Conservation (phyloP, 2,113 vertebrate species). For the Geothlypis trichas region DNA sequence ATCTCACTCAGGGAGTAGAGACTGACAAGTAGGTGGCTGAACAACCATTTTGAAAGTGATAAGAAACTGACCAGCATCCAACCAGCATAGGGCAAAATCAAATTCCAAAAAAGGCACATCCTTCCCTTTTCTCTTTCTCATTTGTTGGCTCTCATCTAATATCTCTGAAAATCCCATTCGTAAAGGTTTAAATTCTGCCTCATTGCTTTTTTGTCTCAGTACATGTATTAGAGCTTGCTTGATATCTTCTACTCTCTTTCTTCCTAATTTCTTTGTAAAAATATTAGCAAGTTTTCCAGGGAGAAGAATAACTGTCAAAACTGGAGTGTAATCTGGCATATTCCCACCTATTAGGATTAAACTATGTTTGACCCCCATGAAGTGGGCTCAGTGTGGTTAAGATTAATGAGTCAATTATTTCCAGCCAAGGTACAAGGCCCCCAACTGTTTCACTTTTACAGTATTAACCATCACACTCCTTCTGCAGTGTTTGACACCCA, state of each 20-base stretch:
- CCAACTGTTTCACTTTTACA: slow-evolving; percentile 47
- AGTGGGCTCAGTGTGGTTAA: slow-evolving; percentile 50
- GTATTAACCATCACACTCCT: slow-evolving; percentile 2
- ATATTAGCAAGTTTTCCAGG: background rate
- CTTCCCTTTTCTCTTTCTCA: background rate
- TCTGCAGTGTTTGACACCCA: slow-evolving; percentile 36
- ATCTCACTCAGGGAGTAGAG: background rate
- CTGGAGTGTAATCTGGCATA: background rate
- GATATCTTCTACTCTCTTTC: background rate
- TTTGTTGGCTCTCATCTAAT: background rate
- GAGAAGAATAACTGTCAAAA: slow-evolving; percentile 32
- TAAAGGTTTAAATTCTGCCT: background rate
- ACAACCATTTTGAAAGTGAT: background rate
- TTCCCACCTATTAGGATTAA: slow-evolving; percentile 69
- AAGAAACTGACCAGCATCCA: background rate
- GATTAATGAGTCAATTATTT: slow-evolving; percentile 78
- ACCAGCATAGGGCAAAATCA: background rate
- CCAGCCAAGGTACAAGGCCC: slow-evolving; percentile 62
- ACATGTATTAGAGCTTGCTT: background rate
- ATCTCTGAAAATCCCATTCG: background rate
- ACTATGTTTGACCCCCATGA: slow-evolving; percentile 61
- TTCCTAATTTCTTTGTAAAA: background rate
- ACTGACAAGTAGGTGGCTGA: background rate
- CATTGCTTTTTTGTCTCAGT: background rate
- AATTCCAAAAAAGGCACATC: background rate